phyloP scores from a whole-genome alignment of 2,797 vertebrate species.

The Enteromius fasciolatus region DNA sequence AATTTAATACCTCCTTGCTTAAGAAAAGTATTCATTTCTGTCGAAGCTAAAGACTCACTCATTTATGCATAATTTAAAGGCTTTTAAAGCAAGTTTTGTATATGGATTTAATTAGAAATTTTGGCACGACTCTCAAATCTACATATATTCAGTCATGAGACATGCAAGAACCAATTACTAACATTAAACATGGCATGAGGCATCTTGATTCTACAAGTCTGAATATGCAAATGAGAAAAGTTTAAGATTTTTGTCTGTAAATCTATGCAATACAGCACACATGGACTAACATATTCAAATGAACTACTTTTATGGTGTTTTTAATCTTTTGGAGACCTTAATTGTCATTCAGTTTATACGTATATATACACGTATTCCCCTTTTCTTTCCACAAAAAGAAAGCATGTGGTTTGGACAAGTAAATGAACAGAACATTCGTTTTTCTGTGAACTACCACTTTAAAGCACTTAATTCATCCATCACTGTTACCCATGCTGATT shows the following conservation, averaged over 20 bases:
- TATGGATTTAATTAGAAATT: slow-evolving; percentile 3
- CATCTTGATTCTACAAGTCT: neutral
- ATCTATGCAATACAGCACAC: neutral
- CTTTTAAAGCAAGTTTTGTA: neutral
- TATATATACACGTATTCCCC: too few species aligned
- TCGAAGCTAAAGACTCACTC: neutral
- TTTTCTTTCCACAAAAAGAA: neutral
- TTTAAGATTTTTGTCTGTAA: neutral
- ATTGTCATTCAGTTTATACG: neutral
- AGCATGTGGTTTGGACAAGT: neutral
- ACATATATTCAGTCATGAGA: neutral
- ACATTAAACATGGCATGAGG: neutral
- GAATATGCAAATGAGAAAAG: neutral
- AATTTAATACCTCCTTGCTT: neutral
- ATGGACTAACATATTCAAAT: neutral
- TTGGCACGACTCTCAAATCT: neutral
- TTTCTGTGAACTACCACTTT: slow-evolving; percentile 9
- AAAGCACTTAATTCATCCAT: neutral
- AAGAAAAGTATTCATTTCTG: neutral
- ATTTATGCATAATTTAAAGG: neutral
- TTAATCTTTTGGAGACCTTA: neutral
- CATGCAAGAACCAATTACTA: neutral
- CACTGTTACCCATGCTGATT: neutral
- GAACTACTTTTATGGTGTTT: neutral
- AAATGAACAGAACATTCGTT: neutral